Base-by-base conservation (phyloP, 2,113 vertebrate species). In the Cottus gobio region DNA sequence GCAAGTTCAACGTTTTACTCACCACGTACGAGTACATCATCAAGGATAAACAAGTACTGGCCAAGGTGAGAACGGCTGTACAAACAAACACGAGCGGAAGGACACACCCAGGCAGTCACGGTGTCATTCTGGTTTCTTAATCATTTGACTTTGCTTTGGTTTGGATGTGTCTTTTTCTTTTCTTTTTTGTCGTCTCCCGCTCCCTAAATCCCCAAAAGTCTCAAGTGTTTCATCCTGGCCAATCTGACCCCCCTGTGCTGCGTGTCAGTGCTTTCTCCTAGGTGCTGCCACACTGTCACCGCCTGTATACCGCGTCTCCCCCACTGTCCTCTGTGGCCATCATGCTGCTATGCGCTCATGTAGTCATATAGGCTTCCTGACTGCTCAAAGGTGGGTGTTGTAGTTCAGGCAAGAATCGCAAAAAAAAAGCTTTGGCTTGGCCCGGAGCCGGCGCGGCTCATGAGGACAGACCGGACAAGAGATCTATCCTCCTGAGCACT, bases 21-120 rank as follows among this genome's bases (percentile, higher is more conserved):
- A 99, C 98, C 0, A 99, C 98, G 0, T 99, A 99, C 0, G 98
- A 99, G 70, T 99, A 99, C 85, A 98, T 99, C 91, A 99, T 99
- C 91, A 99, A 99, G 77, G 98, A 99, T 87, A 99, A 99, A 88
- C 98, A 99, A 90, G 96, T 99, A 22, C 93, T 99, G 63, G 98
- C 98, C 85, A 99, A 99, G 97, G 98, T 99, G 92, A 76, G 16
- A 68, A 24, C 37, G 9, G 1, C 11, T 11, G 50, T 1, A 58
- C 22, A 36, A 36, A 31, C 48, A 79, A 37, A 56, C 58, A 77
- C 56, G 61, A 20, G 24, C 79, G 50, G 48, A 64, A 31, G 63
- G 26, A 79, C 22, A 65, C 11, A 11, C 11, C 13, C 4, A 64
- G 57, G 20, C 31, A 31, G 7, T 18, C 16, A 24, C 13, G 10